Evolutionary conservation across 2,888 invertebrate species (phyloP), one percentile per base, ranked within the genome.

Genomic region (Uloborus plumipes): DNA sequence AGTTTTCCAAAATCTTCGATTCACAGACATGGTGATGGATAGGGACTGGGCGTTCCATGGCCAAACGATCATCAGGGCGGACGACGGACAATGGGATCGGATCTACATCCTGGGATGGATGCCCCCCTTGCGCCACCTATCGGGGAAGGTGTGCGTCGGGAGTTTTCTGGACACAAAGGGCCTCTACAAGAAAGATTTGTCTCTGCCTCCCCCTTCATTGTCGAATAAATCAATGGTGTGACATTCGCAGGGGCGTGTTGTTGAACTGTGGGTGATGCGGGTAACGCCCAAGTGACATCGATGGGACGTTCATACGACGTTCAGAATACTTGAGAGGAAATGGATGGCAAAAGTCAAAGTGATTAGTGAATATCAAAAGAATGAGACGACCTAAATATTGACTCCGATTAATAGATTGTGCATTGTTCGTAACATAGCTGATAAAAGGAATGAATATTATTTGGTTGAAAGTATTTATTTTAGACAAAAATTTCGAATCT

Each of bases 81-180:
- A 15, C 51, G 39, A 55, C 51, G 61, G 69, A 76, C 76, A 76
- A 76, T 76, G 51, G 61, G 58, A 66, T 20, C 18, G 65, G 53
- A 75, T 75, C 75, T 59, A 66, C 75, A 67, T 67, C 51, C 67
- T n/a, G 26, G 67, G 39, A 76, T 76, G 59, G 62, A 74, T 74
- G 31, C 20, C 14, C 50, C 62, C n/a, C 26, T 69, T 39, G 39
- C 39, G 39, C 39, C 39, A 39, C 39, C 39, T 39, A 39, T 39
- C 39, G 7, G 22, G 22, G 53, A 69, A 76, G 76, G 76, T 76
- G 76, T 76, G 74, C 26, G 20, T 61, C 75, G 15, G n/a, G 11
- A 67, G 66, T 58, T 58, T n/a, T 67, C 39, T 53, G 51, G 69
- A 62, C 70, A 71, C n/a, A 71, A 61, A 47, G 70, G 55, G 53